Evolutionary conservation across 2,113 vertebrate genomes (phyloP), one percentile per base, ranked within the genome.

Genomic region (Gambusia affinis): DNA sequence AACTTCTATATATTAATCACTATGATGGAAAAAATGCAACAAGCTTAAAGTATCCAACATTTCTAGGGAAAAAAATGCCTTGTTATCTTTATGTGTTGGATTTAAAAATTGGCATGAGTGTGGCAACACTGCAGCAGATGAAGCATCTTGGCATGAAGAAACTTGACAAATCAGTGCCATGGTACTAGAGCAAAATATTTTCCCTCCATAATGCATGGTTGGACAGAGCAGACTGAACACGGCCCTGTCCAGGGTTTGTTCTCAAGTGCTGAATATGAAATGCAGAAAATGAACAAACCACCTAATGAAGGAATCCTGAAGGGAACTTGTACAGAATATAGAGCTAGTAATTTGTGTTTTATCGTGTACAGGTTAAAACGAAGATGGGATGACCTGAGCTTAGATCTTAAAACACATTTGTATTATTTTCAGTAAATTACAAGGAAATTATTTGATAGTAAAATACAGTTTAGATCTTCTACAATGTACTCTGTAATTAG

Each of bases 291-390:
- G 74, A 87, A 90, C 85, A 72, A 88, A 82, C 84, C 80, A 84
- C 76, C 83, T 94, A 92, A 93, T 79, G 87, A 91, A 94, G 89
- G 90, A 93, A 92, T 92, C 88, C 91, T 93, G 93, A 95, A 94
- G 89, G 93, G 81, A 93, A 92, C 88, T 86, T 95, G 90, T 88
- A 91, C 83, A 92, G 90, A 92, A 90, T 90, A 84, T 88, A 94
- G 82, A 89, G 83, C 69, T 88, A 92, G 92, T 86, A 78, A 93
- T 86, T 88, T 92, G 92, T 89, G 86, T 81, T 57, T 90, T 81
- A 78, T 92, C 76, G 89, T 76, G 82, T 92, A 94, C 88, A 92
- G 87, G 89, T 86, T 71, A 75, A 91, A 87, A 89, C 67, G 90
- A 90, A 90, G 88, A 90, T 76, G 81, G 78, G 87, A 37, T 80